A percentile compares a stretch with the other conserved stretches of the same genome.
Conservation (phyloP, 1,140 invertebrate species). For the Zaprionus africanus region DNA sequence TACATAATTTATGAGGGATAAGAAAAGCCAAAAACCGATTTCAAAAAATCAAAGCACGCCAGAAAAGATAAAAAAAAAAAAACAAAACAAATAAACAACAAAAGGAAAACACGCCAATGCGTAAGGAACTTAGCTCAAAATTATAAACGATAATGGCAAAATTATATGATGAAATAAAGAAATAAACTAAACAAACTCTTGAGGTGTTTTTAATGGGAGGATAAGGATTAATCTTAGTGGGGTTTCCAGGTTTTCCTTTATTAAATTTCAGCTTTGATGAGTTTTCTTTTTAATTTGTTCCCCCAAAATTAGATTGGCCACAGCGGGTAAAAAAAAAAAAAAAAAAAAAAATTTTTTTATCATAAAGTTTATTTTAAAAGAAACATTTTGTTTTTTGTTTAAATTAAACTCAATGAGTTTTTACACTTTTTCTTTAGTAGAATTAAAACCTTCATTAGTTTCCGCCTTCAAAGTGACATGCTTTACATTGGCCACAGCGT, state of each 20-base stretch:
- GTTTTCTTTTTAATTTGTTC: too few species aligned
- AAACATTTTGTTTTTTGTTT: too few species aligned
- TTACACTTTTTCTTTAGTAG: too few species aligned
- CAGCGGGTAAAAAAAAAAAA: too few species aligned
- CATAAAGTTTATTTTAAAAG: too few species aligned
- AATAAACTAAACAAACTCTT: conserved; percentile 38
- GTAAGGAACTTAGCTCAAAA: conserved; percentile 77
- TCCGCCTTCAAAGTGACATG: neutral
- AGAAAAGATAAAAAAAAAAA: conserved; percentile 40
- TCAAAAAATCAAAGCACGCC: conserved; percentile 73
- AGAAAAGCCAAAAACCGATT: conserved; percentile 60
- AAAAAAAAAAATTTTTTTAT: too few species aligned
- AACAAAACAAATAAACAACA: conserved; percentile 35
- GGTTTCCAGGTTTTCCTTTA: accelerated
- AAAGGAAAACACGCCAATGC: conserved; percentile 58
- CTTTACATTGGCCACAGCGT: neutral
- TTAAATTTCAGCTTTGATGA: too few species aligned
- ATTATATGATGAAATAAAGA: conserved; percentile 80
- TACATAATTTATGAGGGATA: conserved; percentile 67
- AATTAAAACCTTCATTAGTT: neutral
- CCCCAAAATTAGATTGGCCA: too few species aligned
- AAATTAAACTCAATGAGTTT: too few species aligned
- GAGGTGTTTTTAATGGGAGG: conserved; percentile 4
- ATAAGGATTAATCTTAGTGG: neutral
- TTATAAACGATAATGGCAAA: conserved; percentile 71